phyloP scores from a whole-genome alignment of 2,888 invertebrate genomes.

The Rhagium mordax region DNA sequence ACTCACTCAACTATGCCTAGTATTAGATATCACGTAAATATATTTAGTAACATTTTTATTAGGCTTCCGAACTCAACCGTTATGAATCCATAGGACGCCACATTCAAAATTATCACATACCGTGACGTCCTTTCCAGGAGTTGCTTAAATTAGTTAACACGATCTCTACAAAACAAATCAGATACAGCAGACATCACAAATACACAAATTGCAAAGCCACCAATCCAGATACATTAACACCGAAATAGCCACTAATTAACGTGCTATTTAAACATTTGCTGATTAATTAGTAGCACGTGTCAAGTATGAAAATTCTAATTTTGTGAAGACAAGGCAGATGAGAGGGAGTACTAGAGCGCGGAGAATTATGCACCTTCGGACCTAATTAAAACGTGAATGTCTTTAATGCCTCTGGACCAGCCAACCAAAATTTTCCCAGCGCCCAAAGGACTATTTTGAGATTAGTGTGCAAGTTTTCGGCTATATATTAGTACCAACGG shows the following conservation, averaged over 20 bases:
- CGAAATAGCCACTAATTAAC: conserved; percentile 44
- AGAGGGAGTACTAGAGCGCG: conserved; percentile 43
- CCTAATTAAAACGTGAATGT: not conserved
- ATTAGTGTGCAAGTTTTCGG: too few species aligned
- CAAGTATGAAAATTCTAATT: conserved; percentile 46
- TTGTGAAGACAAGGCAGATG: conserved; percentile 36
- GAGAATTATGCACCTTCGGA: conserved; percentile 34
- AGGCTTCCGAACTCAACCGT: not conserved
- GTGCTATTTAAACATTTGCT: conserved; percentile 46
- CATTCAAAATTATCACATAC: not conserved
- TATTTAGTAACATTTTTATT: conserved; percentile 16
- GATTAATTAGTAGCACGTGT: conserved; percentile 53
- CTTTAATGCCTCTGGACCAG: not conserved
- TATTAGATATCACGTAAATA: conserved; percentile 9
- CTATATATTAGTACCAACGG: too few species aligned
- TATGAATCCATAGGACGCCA: not conserved
- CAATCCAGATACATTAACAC: conserved; percentile 12
- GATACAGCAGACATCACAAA: not conserved
- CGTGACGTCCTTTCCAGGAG: not conserved
- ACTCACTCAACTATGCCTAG: not conserved
- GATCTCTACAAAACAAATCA: not conserved
- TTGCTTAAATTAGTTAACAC: not conserved
- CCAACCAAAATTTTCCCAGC: not conserved
- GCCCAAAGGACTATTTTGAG: too few species aligned
- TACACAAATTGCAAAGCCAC: conserved; percentile 12